Conservation (phyloP, 2,888 invertebrate genomes). For the Lathronympha strigana region DNA sequence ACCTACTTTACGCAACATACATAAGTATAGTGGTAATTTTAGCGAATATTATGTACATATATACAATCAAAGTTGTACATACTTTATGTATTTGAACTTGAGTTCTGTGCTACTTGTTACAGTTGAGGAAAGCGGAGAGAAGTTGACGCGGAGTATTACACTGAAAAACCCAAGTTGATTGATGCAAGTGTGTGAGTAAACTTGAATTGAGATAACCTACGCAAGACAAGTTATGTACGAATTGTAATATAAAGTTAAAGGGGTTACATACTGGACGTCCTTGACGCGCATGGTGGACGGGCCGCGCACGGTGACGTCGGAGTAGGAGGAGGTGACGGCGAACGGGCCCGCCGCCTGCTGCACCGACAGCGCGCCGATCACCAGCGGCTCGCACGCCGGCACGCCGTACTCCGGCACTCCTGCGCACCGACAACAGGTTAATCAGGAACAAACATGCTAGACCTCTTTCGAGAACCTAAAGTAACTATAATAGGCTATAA, state of each 20-base stretch:
- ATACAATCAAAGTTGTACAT: too few species aligned
- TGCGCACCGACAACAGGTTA: slow-evolving; percentile 40
- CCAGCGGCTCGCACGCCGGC: slow-evolving; percentile 86
- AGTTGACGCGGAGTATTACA: too few species aligned
- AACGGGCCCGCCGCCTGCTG: slow-evolving; percentile 86
- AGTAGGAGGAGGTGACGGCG: slow-evolving; percentile 83
- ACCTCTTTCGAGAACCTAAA: too few species aligned
- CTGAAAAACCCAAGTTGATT: too few species aligned
- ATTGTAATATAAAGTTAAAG: neutral
- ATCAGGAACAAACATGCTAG: too few species aligned
- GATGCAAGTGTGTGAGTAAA: neutral
- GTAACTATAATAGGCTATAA: too few species aligned
- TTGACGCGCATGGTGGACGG: slow-evolving; percentile 85
- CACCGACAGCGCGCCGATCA: slow-evolving; percentile 85
- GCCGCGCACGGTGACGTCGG: slow-evolving; percentile 85
- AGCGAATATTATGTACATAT: too few species aligned
- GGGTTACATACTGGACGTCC: slow-evolving; percentile 82
- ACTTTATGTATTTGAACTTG: too few species aligned
- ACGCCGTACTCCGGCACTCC: slow-evolving; percentile 86
- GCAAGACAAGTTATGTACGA: slow-evolving; percentile 8
- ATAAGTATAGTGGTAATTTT: too few species aligned
- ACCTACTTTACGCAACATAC: too few species aligned
- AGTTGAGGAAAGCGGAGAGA: too few species aligned
- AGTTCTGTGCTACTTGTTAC: too few species aligned
- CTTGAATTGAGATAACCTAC: slow-evolving; percentile 10